Base-by-base conservation (phyloP, 35 echinoderm and acorn worm species). In the Acanthaster planci region DNA sequence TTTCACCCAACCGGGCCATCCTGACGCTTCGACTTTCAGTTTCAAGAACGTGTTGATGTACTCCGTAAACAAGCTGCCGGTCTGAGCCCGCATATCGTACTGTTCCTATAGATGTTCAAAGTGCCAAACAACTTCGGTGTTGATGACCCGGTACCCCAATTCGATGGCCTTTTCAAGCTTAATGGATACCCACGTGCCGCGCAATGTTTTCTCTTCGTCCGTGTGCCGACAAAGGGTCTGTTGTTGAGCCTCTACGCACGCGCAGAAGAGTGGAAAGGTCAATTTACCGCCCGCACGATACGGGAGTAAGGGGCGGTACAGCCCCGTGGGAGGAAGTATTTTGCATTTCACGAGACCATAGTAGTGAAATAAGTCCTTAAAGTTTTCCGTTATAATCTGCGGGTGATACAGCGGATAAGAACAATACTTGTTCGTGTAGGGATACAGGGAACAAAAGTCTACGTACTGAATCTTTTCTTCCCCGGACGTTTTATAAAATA, bases 121-220 rank as follows among this genome's bases (percentile, higher is more conserved):
- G 51, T 92, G 90, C 90, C 84, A 92, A 7, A 92, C 84, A 10
- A 79, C 86, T 44, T 84, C 80, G 36, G 89, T 83, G n/a, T 89
- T 14, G 21, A 78, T 19, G 26, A 93, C 52, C 21, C 18, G 57
- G 80, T 93, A 93, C 52, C 92, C 92, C 82, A 60, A 82, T 80
- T 92, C 84, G 0, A 88, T 14, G 19, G 84, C 90, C 55, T 87
- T 92, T 30, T 67, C 51, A 31, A 92, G 5, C 60, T 92, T 86
- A 0, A 77, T 15, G 40, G 78, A 51, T 18, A 92, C 90, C 91
- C 91, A 93, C 0, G 91, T 88, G 22, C 93, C 89, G 21, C n/a
- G 30, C 17, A 94, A 34, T 38, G 84, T 37, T 42, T 88, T 64
- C 76, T 94, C 93, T 6, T 76, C 58, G 21, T 86, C 84, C 2